Conservation (phyloP, 2,888 invertebrate genomes). For the Lepetodrilus schrolli region DNA sequence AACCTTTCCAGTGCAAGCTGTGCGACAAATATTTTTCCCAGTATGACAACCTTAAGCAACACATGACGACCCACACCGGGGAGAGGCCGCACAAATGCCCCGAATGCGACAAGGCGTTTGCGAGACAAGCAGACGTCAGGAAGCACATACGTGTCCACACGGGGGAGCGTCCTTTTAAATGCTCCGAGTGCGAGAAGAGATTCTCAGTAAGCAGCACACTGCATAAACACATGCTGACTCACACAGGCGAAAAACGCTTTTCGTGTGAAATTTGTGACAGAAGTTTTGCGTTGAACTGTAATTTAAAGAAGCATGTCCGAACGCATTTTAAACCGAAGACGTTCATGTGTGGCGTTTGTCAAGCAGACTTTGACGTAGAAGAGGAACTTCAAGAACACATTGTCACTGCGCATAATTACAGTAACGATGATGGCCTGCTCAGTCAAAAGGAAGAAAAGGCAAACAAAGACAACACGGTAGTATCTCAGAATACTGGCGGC, state of each 20-base stretch:
- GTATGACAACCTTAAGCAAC: not conserved
- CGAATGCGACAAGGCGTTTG: constrained; percentile 4
- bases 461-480: too few relatives aligned
- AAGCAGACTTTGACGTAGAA: not conserved
- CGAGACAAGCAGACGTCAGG: not conserved
- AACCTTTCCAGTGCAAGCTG: not conserved
- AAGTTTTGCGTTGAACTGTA: not conserved
- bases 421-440: too few relatives aligned
- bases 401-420: too few relatives aligned
- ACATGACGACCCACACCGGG: constrained; percentile 11
- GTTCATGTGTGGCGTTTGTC: constrained; percentile 2
- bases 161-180: not conserved
- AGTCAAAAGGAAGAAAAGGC: too few relatives aligned
- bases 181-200: not conserved
- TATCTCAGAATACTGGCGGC: too few relatives aligned
- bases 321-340: not conserved
- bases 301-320: constrained; percentile 1
- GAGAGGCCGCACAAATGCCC: not conserved
- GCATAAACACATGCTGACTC: not conserved
- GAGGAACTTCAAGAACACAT: not conserved
- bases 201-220: constrained; percentile 5
- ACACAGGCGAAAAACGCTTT: not conserved
- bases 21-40: not conserved
- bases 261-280: not conserved
- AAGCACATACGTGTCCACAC: constrained; percentile 17